phyloP scores from a whole-genome alignment of 1,140 invertebrate genomes.

The Apis mellifera region DNA sequence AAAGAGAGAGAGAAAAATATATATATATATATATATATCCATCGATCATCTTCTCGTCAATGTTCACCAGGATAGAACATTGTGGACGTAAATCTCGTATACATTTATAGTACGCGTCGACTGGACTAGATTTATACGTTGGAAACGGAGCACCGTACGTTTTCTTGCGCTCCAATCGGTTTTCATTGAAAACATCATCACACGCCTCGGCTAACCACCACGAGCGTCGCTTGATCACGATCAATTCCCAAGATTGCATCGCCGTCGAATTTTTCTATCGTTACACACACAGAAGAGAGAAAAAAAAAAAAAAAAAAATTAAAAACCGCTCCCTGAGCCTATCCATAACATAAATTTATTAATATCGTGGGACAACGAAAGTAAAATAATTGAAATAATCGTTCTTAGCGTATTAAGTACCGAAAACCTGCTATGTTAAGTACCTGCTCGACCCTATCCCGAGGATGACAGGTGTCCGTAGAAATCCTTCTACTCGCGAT shows the following conservation, averaged over 20 bases:
- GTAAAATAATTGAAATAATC: constrained; percentile 2
- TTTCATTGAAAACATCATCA: constrained; percentile 23
- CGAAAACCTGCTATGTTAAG: constrained; percentile 15
- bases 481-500: constrained; percentile 11
- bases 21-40: not conserved
- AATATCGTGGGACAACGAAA: not conserved
- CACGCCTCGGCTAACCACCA: not conserved
- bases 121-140: constrained; percentile 61
- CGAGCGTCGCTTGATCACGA: constrained; percentile 13
- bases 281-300: no score
- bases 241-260: not conserved
- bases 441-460: constrained; percentile 9
- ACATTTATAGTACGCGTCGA: constrained; percentile 50
- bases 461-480: constrained; percentile 39
- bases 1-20: no score
- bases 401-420: constrained; percentile 11
- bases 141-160: constrained; percentile 23
- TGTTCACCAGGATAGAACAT: not conserved
- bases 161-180: constrained; percentile 5
- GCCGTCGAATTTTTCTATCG: not conserved
- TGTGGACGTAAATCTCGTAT: constrained; percentile 37
- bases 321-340: not conserved
- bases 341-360: not conserved
- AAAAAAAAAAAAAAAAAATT: not conserved
- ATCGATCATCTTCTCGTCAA: not conserved